Evolutionary conservation across 2,797 vertebrate species (phyloP).

Genomic region (Siniperca obscura): DNA sequence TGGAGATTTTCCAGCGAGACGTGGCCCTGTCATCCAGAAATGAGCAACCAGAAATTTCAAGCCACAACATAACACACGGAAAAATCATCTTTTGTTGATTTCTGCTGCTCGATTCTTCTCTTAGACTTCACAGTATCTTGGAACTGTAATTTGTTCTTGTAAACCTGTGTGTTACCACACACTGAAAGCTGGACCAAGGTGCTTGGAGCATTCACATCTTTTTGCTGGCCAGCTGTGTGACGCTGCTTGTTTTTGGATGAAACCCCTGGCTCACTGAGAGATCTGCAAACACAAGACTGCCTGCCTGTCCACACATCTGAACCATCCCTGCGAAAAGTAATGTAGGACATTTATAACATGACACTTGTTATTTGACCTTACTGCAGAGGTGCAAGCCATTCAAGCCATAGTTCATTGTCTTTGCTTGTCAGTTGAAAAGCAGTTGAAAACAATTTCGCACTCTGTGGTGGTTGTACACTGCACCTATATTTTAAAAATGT

Average conservation of each 20-base stretch:
- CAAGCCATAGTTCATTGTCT: neutral
- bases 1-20: neutral
- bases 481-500: neutral
- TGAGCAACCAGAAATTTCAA: neutral
- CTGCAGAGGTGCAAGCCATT: neutral
- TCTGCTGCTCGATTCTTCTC: neutral
- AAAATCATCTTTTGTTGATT: neutral
- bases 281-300: neutral
- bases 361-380: neutral
- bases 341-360: constrained; percentile 2
- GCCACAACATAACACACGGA: too few relatives aligned
- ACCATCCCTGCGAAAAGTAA: neutral
- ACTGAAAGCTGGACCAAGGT: neutral
- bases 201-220: neutral
- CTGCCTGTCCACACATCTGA: constrained; percentile 9
- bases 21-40: neutral
- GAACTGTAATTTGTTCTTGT: neutral
- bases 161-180: neutral
- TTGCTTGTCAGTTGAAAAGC: neutral
- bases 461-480: neutral
- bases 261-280: neutral
- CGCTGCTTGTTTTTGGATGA: neutral
- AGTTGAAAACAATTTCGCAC: neutral
- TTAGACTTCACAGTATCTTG: neutral
- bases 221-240: neutral